Base-by-base conservation (phyloP, 2,888 invertebrate species). In the Pammene fasciana region DNA sequence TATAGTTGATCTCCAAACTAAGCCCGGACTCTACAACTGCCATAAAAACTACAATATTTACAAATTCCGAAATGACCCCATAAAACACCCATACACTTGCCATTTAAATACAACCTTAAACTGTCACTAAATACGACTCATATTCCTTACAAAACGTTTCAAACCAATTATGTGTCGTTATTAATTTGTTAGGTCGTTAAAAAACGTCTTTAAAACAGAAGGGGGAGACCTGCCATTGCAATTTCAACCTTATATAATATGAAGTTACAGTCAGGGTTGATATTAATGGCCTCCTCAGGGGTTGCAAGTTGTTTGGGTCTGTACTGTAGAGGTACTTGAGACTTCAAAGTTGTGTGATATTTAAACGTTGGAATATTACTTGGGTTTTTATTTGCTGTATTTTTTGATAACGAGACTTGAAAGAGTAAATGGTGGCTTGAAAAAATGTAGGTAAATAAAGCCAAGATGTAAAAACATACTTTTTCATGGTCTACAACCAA, bases 141-240 rank as follows among this genome's bases (percentile, higher is more conserved):
- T 65, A 43, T 45, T 65, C 14, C 18, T 13, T 11, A 18, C 9
- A 11, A 55, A 16, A 11, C n/a, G 13, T 18, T 9, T 0, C 54
- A 34, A 18, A 70, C 65, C 65, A 65, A 65, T 71, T 71, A 71
- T 57, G 18, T 41, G 45, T 65, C 50, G 71, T 72, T 72, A 72
- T 72, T 72, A 72, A 72, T 72, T 72, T 72, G 68, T 68, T 64
- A 67, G 65, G 65, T 68, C 72, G 67, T 72, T 72, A 72, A 72
- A 70, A 67, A 70, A 54, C 55, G 61, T 60, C 65, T 67, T 72
- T 26, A 52, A 61, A 60, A 55, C 46, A 36, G 64, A 64, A 70
- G 70, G 70, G 61, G 36, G 48, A 2, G 18, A 54, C 6, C 11
- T 52, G 18, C 3, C 45, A 48, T 38, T 6, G 41, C 4, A 65